Percentiles rank a stretch among this genome's conserved stretches.
Evolutionary conservation across 2,797 vertebrate genomes (phyloP).

Genomic region (Pampus argenteus): DNA sequence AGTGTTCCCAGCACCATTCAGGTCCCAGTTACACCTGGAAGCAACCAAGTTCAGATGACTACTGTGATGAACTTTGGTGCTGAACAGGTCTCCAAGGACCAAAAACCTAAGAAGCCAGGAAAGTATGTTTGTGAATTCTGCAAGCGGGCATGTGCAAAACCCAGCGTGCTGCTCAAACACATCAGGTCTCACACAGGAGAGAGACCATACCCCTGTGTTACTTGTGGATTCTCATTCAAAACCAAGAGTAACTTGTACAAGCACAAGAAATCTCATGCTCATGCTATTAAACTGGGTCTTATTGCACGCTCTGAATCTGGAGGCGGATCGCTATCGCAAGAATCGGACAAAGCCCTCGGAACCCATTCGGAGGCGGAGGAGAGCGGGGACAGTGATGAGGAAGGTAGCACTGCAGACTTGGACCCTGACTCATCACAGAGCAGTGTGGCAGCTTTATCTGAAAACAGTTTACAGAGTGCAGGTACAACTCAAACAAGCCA

Average conservation of each 20-base stretch:
- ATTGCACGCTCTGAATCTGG: constrained; percentile 91
- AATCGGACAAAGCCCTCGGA: constrained; percentile 92
- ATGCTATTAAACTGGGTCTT: constrained; percentile 96
- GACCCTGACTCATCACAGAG: constrained; percentile 88
- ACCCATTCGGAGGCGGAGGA: constrained; percentile 95
- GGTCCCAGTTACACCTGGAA: constrained; percentile 88
- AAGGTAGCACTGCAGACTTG: constrained; percentile 88
- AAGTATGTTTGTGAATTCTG: constrained; percentile 98
- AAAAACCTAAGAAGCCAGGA: constrained; percentile 97
- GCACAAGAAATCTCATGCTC: constrained; percentile 99
- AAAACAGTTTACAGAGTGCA: constrained; percentile 83
- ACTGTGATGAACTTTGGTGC: constrained; percentile 89
- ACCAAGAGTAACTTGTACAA: constrained; percentile 99
- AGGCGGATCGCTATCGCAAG: constrained; percentile 91
- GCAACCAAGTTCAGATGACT: constrained; percentile 90
- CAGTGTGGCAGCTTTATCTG: constrained; percentile 83
- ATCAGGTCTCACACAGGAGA: constrained; percentile 99
- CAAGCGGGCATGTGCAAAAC: constrained; percentile 95
- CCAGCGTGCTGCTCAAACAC: constrained; percentile 97
- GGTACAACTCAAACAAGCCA: constrained; percentile 79
- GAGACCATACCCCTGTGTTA: constrained; percentile 96
- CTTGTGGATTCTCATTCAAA: constrained; percentile 98
- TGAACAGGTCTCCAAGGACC: constrained; percentile 94
- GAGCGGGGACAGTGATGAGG: constrained; percentile 95
- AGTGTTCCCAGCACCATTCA: constrained; percentile 90